These are phyloP conservation scores for Callionymus lyra DNA, from an alignment of 2,113 vertebrate species.

Conservation along the genomic window DNA sequence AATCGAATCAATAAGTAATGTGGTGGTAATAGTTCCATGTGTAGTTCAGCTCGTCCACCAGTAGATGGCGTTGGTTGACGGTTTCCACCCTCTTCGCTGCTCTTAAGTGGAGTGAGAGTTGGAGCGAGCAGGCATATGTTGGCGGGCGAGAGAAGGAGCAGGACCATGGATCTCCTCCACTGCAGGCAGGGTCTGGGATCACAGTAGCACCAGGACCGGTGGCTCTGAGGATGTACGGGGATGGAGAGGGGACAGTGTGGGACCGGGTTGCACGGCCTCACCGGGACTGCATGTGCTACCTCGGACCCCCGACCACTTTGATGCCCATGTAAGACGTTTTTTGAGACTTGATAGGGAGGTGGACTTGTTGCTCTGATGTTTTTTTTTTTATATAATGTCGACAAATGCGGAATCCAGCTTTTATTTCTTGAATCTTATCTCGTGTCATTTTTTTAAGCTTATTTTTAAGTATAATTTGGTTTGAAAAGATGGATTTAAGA, in stretches of 20 bases:
- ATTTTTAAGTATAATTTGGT: too few species aligned
- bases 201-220: conserved; percentile 17
- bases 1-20: too few species aligned
- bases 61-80: conserved; percentile 29
- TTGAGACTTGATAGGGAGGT: too few species aligned
- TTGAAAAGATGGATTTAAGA: too few species aligned
- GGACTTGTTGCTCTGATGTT: too few species aligned
- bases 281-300: conserved; percentile 69
- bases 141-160: conserved; percentile 24
- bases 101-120: conserved; percentile 13
- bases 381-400: too few species aligned
- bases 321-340: conserved; percentile 64
- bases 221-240: conserved; percentile 61
- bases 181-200: conserved; percentile 10
- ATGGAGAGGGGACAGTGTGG: conserved; percentile 60
- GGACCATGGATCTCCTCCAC: conserved; percentile 21
- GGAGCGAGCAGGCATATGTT: conserved; percentile 41
- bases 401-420: too few species aligned
- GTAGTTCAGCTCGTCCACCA: neutral
- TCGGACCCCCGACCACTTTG: conserved; percentile 66
- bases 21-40: too few species aligned
- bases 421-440: too few species aligned
- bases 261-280: conserved; percentile 64
- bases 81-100: conserved; percentile 21
- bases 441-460: too few species aligned